Evolutionary conservation across 2,797 vertebrate species (phyloP).

Genomic region (Peromyscus eremicus): DNA sequence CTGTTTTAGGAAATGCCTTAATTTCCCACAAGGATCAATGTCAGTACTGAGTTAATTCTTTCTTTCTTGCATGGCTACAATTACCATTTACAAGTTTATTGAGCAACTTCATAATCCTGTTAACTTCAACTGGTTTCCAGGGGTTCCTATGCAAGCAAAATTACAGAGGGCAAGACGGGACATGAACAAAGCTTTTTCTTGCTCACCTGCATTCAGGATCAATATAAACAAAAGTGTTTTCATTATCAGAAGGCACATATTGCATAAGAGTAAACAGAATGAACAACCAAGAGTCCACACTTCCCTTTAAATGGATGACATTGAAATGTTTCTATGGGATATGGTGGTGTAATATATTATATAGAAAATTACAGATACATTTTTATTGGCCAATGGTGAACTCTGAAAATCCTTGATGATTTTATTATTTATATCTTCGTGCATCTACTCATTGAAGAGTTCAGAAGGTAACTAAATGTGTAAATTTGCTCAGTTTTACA

Average conservation of each 20-base stretch:
- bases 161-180: background rate
- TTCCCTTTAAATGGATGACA: background rate
- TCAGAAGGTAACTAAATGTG: background rate
- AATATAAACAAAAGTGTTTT: background rate
- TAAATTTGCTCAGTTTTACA: background rate
- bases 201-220: background rate
- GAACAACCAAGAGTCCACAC: background rate
- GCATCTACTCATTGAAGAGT: background rate
- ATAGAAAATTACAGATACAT: background rate
- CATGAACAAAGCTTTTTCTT: background rate
- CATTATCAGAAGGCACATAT: background rate
- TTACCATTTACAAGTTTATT: slow-evolving; percentile 17
- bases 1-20: background rate
- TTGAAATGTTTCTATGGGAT: background rate
- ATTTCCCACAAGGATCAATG: background rate
- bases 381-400: background rate
- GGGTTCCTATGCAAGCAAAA: background rate
- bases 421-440: slow-evolving; percentile 2
- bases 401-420: background rate
- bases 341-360: background rate
- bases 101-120: slow-evolving; percentile 33
- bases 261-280: background rate
- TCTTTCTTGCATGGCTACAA: slow-evolving; percentile 5
- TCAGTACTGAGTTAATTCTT: background rate
- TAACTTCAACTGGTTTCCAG: slow-evolving; percentile 29